Conservation (phyloP, 1,140 invertebrate species). For the Bombus superbus region DNA sequence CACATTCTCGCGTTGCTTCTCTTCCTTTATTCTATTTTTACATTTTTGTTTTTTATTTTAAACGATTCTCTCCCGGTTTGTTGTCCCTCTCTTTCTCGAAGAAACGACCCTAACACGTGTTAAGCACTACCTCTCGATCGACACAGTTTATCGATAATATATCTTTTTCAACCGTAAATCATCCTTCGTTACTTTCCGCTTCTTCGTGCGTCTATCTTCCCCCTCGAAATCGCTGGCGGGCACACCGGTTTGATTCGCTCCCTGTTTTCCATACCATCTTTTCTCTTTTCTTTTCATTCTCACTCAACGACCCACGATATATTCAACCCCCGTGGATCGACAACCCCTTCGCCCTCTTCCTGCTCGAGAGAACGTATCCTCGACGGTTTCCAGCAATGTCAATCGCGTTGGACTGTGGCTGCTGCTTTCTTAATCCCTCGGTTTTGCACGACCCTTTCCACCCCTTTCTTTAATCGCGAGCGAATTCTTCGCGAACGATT, state of each 20-base stretch:
- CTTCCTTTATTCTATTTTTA: slow-evolving; percentile 1
- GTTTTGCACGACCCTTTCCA: background rate
- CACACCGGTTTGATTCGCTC: slow-evolving; percentile 42
- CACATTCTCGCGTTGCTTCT: background rate
- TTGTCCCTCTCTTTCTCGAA: slow-evolving; percentile 32
- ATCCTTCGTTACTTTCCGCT: slow-evolving; percentile 67
- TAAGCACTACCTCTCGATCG: slow-evolving; percentile 63
- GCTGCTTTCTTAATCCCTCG: background rate
- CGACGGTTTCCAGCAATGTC: slow-evolving; percentile 6
- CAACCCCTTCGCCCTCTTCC: background rate
- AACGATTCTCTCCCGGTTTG: background rate
- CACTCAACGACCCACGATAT: no score
- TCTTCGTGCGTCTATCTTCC: slow-evolving; percentile 72
- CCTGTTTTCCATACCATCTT: background rate
- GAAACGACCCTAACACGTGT: slow-evolving; percentile 58
- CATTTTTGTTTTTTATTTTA: background rate
- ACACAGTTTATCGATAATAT: slow-evolving; percentile 68
- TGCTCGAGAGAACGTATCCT: background rate
- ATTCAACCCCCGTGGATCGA: background rate
- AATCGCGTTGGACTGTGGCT: background rate
- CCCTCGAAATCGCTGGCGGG: slow-evolving; percentile 77
- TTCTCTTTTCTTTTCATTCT: background rate
- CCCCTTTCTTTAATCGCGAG: slow-evolving; percentile 12
- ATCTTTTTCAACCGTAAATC: slow-evolving; percentile 61
- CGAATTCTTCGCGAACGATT: slow-evolving; percentile 47